Conservation (phyloP, 2,797 vertebrate species). For the Todus mexicanus region DNA sequence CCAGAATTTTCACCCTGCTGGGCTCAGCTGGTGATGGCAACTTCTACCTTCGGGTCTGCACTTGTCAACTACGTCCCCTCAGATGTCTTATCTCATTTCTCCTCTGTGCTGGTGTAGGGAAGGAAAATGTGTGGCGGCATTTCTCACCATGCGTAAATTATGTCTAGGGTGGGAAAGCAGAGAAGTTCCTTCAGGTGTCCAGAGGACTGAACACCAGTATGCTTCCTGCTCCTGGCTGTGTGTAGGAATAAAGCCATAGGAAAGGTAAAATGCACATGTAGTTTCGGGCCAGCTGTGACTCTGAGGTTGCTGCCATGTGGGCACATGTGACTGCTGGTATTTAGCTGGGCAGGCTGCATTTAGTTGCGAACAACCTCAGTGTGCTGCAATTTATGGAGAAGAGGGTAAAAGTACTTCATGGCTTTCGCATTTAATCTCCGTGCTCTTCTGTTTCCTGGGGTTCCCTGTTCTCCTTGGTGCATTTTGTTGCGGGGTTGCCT, state of each 20-base stretch:
- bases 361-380: rapidly evolving
- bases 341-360: not conserved
- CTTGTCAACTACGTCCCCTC: not conserved
- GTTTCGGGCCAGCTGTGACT: not conserved
- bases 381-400: not conserved
- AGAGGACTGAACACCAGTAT: not conserved
- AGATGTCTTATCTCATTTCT: not conserved
- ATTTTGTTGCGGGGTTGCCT: not conserved
- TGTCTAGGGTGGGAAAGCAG: not conserved
- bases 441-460: not conserved
- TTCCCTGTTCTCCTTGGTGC: not conserved
- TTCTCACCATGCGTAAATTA: not conserved
- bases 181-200: not conserved
- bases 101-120: not conserved
- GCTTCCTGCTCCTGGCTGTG: not conserved
- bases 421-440: not conserved
- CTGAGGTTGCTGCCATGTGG: not conserved
- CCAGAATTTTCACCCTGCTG: not conserved
- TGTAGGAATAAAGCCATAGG: not conserved
- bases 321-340: rapidly evolving
- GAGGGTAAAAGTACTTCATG: not conserved
- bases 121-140: not conserved
- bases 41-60: not conserved
- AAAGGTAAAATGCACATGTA: not conserved
- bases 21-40: not conserved